These are phyloP conservation scores for Poecile montanus DNA, from an alignment of 2,797 vertebrate genomes.

Conservation along the genomic window DNA sequence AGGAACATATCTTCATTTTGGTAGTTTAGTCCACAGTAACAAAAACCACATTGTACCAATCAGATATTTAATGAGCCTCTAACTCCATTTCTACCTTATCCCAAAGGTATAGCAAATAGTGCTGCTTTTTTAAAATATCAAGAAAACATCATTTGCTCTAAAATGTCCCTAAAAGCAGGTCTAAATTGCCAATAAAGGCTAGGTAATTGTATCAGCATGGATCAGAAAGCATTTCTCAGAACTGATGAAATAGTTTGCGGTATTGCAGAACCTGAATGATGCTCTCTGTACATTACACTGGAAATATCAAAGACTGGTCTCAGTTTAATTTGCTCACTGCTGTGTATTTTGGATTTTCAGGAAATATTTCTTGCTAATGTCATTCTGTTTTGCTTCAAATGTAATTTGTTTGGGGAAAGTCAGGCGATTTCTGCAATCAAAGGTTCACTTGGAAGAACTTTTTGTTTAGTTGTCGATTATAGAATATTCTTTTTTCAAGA, in stretches of 20 bases:
- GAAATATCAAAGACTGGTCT: conserved; percentile 69
- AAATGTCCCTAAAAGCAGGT: conserved; percentile 86
- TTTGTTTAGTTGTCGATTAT: not conserved
- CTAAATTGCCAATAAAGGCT: conserved; percentile 86
- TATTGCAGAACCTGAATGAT: conserved; percentile 71
- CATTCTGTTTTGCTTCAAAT: conserved; percentile 62
- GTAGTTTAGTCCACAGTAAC: conserved; percentile 68
- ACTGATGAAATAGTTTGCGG: conserved; percentile 78
- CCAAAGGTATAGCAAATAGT: conserved; percentile 83
- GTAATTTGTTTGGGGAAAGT: conserved; percentile 69
- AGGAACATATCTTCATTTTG: conserved; percentile 57
- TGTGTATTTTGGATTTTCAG: conserved; percentile 72
- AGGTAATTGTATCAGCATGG: conserved; percentile 86
- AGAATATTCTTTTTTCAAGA: not conserved
- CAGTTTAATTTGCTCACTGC: conserved; percentile 70
- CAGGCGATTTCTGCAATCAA: conserved; percentile 31
- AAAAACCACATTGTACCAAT: conserved; percentile 77
- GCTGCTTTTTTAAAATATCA: conserved; percentile 80
- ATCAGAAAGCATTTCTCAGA: conserved; percentile 86
- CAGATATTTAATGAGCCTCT: conserved; percentile 81
- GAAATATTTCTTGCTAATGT: conserved; percentile 72
- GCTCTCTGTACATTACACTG: conserved; percentile 53
- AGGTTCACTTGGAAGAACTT: conserved; percentile 41
- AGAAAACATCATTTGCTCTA: conserved; percentile 85
- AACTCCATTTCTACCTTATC: conserved; percentile 82